Evolutionary conservation across 2,888 invertebrate genomes (phyloP).

Genomic region (Cyrtodaria siliqua): DNA sequence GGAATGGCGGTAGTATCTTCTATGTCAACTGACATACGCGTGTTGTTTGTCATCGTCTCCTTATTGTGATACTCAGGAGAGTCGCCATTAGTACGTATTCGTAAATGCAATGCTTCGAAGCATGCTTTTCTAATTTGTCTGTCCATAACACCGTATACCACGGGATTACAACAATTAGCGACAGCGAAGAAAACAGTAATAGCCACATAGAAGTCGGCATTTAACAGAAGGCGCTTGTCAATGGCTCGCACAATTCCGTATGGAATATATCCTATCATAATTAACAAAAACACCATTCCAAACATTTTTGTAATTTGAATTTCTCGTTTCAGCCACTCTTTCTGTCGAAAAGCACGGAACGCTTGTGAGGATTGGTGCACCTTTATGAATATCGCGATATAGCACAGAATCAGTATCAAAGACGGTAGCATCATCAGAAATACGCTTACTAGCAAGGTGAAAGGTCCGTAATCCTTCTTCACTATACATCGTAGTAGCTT

Average conservation of each 20-base stretch:
- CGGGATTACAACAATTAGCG: conserved; percentile 83
- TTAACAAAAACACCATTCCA: conserved; percentile 84
- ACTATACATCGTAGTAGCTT: conserved; percentile 82
- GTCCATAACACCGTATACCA: conserved; percentile 85
- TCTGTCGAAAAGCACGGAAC: conserved; percentile 76
- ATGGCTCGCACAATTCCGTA: conserved; percentile 83
- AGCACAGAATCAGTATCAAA: conserved; percentile 82
- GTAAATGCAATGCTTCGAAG: conserved; percentile 73
- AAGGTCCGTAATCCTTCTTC: conserved; percentile 78
- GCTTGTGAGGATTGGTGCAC: conserved; percentile 80
- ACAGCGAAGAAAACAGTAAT: conserved; percentile 84
- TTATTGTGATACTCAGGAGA: conserved; percentile 63
- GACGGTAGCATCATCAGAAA: conserved; percentile 84
- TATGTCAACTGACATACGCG: conserved; percentile 56
- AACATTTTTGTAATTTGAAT: conserved; percentile 86
- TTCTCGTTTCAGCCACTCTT: conserved; percentile 82
- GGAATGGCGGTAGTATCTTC: conserved; percentile 59
- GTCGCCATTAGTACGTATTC: conserved; percentile 50
- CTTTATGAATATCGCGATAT: conserved; percentile 83
- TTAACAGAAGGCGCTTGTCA: conserved; percentile 78
- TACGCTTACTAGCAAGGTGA: conserved; percentile 80
- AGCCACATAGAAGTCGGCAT: conserved; percentile 83
- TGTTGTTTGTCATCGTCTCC: conserved; percentile 64
- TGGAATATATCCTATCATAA: conserved; percentile 83
- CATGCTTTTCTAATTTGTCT: conserved; percentile 81